Evolutionary conservation across 2,888 invertebrate species (phyloP).

Genomic region (Keiferia lycopersicella): DNA sequence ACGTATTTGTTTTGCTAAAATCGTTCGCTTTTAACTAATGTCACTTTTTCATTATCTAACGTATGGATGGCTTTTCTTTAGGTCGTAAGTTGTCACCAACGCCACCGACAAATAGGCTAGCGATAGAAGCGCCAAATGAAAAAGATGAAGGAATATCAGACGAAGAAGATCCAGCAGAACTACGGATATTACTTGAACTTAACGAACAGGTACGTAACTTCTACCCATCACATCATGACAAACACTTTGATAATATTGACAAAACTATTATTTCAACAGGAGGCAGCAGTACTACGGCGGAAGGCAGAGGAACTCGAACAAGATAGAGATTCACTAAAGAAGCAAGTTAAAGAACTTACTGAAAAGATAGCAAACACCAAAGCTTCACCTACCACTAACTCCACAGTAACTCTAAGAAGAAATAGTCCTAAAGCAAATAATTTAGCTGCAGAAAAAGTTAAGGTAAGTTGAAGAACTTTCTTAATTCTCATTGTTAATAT

Average conservation of each 20-base stretch:
- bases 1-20: slow-evolving; percentile 10
- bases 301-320: slow-evolving; percentile 93
- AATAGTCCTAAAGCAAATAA: slow-evolving; percentile 67
- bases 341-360: slow-evolving; percentile 88
- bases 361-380: slow-evolving; percentile 83
- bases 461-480: slow-evolving; percentile 58
- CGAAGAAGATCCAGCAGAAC: slow-evolving; percentile 91
- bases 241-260: background rate
- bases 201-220: slow-evolving; percentile 86
- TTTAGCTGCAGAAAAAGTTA: slow-evolving; percentile 85
- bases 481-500: background rate
- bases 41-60: slow-evolving; percentile 25
- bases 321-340: slow-evolving; percentile 87
- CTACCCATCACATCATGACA: background rate
- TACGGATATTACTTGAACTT: slow-evolving; percentile 91
- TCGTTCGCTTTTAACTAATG: background rate
- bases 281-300: slow-evolving; percentile 89
- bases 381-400: slow-evolving; percentile 58
- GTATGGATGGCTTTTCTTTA: slow-evolving; percentile 43
- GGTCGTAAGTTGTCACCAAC: slow-evolving; percentile 87
- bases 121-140: slow-evolving; percentile 84
- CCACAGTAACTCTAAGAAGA: slow-evolving; percentile 56
- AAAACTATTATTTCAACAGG: slow-evolving; percentile 66
- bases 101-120: slow-evolving; percentile 83
- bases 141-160: slow-evolving; percentile 88